phyloP scores from a whole-genome alignment of 2,888 invertebrate species.

The Philhelius pedissequus region DNA sequence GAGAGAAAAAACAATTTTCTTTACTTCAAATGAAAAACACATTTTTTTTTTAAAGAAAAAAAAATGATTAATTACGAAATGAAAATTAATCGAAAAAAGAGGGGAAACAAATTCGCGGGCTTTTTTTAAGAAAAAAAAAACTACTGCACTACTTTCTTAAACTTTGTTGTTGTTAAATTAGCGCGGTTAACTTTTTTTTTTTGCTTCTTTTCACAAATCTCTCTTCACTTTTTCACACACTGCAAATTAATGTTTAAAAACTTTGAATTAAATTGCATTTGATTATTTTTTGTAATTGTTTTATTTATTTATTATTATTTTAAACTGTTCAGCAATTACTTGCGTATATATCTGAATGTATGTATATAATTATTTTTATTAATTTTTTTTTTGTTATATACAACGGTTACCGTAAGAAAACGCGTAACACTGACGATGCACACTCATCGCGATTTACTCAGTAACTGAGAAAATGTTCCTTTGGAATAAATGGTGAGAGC shows the following conservation, averaged over 20 bases:
- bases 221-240: conserved; percentile 62
- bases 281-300: conserved; percentile 47
- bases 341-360: conserved; percentile 57
- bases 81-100: conserved; percentile 24
- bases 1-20: conserved; percentile 15
- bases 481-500: conserved; percentile 61
- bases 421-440: conserved; percentile 74
- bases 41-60: neutral
- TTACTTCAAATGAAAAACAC: conserved; percentile 4
- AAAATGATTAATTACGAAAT: conserved; percentile 15
- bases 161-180: conserved; percentile 64
- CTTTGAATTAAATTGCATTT: conserved; percentile 45
- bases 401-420: conserved; percentile 71
- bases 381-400: conserved; percentile 66
- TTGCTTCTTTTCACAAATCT: conserved; percentile 52
- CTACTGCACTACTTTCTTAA: conserved; percentile 50
- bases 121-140: conserved; percentile 20
- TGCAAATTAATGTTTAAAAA: conserved; percentile 53
- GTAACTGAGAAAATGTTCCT: conserved; percentile 73
- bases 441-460: conserved; percentile 76
- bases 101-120: conserved; percentile 43
- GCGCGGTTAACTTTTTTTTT: conserved; percentile 52
- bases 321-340: conserved; percentile 70
- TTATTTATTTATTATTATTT: conserved; percentile 41
- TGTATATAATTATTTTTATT: conserved; percentile 63